phyloP scores from a whole-genome alignment of 2,797 vertebrate genomes.

The Xerus rutilus region DNA sequence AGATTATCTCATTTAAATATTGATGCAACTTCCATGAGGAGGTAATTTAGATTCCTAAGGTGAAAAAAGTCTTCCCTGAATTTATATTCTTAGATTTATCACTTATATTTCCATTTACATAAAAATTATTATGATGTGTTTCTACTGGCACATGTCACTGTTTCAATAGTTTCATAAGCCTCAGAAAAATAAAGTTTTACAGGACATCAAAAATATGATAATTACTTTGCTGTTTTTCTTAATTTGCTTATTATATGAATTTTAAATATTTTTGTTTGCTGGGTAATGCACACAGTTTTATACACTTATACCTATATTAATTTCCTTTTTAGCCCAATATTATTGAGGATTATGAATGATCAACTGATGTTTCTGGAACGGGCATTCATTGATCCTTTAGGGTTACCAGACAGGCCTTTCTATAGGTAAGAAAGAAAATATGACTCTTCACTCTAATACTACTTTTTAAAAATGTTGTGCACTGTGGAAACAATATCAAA shows the following conservation, averaged over 20 bases:
- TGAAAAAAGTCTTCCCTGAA: background rate
- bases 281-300: background rate
- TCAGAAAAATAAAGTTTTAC: background rate
- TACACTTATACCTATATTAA: background rate
- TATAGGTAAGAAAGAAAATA: conserved; percentile 91
- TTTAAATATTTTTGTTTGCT: background rate
- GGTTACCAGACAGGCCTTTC: conserved; percentile 95
- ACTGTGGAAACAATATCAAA: background rate
- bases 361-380: conserved; percentile 97
- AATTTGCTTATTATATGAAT: background rate
- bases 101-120: background rate
- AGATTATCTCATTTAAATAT: background rate
- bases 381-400: conserved; percentile 96
- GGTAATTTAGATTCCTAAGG: background rate
- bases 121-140: background rate
- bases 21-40: background rate
- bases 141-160: background rate
- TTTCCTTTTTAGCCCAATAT: conserved; percentile 88
- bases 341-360: conserved; percentile 94
- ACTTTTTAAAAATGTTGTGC: background rate
- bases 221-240: background rate
- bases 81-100: background rate
- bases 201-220: background rate
- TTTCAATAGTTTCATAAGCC: conserved; percentile 18
- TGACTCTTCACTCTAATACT: background rate